Base-by-base conservation (phyloP, 2,888 invertebrate species). In the Hirtodrosophila cameraria region DNA sequence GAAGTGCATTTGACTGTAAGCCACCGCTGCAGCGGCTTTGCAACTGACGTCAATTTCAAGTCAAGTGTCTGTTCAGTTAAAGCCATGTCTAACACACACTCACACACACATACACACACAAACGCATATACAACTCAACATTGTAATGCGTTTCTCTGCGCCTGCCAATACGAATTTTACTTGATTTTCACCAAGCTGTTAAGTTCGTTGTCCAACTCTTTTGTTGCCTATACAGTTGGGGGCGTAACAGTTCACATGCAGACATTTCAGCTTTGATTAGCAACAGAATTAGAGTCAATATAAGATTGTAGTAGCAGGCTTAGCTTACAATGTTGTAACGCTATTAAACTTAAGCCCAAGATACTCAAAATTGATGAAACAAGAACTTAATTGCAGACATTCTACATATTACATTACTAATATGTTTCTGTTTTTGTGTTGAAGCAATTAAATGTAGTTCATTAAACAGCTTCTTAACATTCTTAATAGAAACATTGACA, bases 141-240 rank as follows among this genome's bases (percentile, higher is more conserved):
- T 84, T 79, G 85, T 79, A 79, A 84, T 78, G 79, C 85, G 82
- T 79, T 78, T 79, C 55, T 45, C 55, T 67, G 33, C 36, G 39
- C 36, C 57, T 50, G 70, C 61, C 73, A 72, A 73, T 62, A 53
- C 31, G 41, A 42, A 64, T 69, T 69, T 54, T 50, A 65, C 67
- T 75, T 80, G 80, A 53, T 76, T 77, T 77, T 63, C 65, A 72
- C 54, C 50, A 55, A 23, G 52, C 36, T 50, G 66, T 48, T 73
- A 64, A 64, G 70, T 73, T 74, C 50, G 55, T 68, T 73, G 62
- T 43, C 60, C 38, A 45, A 62, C 54, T 75, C 67, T 50, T 48
- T 57, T 59, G 38, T 50, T 49, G 55, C 42, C 28, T 43, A 20
- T 45, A 28, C 48, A 36, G 31, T 25, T 25, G 66, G 36, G 46